Evolutionary conservation across 2,113 vertebrate species (phyloP).

Genomic region (Mirounga angustirostris): DNA sequence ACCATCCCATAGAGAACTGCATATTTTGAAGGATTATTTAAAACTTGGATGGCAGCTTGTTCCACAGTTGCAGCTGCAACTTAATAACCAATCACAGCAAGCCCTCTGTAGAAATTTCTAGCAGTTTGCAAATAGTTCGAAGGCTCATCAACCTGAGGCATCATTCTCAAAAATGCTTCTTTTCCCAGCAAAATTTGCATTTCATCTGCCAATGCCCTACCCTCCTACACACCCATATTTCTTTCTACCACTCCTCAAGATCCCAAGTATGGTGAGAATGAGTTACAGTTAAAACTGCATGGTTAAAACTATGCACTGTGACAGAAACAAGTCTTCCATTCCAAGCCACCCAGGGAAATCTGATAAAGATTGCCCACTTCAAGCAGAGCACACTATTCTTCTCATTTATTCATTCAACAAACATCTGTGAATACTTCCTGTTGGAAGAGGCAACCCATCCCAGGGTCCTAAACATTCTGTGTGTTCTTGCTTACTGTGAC

Average conservation of each 20-base stretch:
- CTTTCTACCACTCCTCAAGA: background rate
- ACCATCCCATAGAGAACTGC: slow-evolving; percentile 24
- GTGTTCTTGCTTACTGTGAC: background rate
- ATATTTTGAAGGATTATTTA: slow-evolving; percentile 67
- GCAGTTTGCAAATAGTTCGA: slow-evolving; percentile 45
- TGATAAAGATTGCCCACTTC: background rate
- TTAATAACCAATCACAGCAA: slow-evolving; percentile 58
- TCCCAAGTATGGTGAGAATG: slow-evolving; percentile 34
- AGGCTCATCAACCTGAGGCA: slow-evolving; percentile 43
- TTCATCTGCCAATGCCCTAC: slow-evolving; percentile 52
- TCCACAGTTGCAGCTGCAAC: slow-evolving; percentile 62
- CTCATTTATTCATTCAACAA: background rate
- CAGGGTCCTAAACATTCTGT: background rate
- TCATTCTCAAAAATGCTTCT: slow-evolving; percentile 50
- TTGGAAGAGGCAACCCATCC: background rate
- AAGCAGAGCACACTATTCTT: background rate
- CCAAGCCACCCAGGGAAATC: background rate
- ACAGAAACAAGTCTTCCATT: background rate
- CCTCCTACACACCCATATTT: slow-evolving; percentile 68
- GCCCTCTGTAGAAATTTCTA: slow-evolving; percentile 34
- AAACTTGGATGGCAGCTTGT: slow-evolving; percentile 25
- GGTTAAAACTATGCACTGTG: background rate
- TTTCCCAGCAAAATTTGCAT: slow-evolving; percentile 62
- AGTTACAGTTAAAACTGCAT: background rate
- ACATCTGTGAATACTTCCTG: background rate